These are phyloP conservation scores for Sturnira hondurensis DNA, from an alignment of 2,113 vertebrate genomes.

Conservation along the genomic window DNA sequence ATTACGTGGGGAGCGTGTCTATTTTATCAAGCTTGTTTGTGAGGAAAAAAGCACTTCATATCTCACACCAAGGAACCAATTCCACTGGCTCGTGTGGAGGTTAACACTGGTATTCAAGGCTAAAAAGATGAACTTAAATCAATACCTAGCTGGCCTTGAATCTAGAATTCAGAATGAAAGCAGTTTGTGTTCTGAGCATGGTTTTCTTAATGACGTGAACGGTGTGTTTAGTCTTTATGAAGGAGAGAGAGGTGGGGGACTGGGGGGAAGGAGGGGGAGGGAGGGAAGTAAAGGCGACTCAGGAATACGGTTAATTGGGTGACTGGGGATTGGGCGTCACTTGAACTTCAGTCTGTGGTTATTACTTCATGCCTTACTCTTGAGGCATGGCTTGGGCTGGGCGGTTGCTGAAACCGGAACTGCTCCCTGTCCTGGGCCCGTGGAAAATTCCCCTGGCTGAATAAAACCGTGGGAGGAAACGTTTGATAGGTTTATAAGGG, in stretches of 20 bases:
- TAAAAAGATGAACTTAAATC: background rate
- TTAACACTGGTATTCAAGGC: background rate
- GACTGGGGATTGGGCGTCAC: constrained; percentile 8
- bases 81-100: background rate
- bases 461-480: background rate
- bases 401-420: constrained; percentile 81
- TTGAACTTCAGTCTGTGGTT: background rate
- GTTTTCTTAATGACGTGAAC: background rate
- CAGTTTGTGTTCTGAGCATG: background rate
- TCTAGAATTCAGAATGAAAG: background rate
- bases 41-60: background rate
- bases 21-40: background rate
- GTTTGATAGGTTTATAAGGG: background rate
- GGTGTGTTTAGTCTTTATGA: background rate
- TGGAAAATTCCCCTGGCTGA: background rate
- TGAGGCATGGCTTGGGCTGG: constrained; percentile 24
- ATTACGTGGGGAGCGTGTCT: background rate
- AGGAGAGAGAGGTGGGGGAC: background rate
- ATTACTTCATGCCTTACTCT: constrained; percentile 27
- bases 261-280: too few species aligned
- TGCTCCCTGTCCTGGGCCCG: constrained; percentile 78
- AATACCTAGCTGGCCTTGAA: background rate
- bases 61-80: background rate
- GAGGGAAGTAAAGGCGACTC: background rate
- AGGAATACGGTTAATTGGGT: background rate